Conservation (phyloP, 2,888 invertebrate species). For the Carpatolechia fugitivella region DNA sequence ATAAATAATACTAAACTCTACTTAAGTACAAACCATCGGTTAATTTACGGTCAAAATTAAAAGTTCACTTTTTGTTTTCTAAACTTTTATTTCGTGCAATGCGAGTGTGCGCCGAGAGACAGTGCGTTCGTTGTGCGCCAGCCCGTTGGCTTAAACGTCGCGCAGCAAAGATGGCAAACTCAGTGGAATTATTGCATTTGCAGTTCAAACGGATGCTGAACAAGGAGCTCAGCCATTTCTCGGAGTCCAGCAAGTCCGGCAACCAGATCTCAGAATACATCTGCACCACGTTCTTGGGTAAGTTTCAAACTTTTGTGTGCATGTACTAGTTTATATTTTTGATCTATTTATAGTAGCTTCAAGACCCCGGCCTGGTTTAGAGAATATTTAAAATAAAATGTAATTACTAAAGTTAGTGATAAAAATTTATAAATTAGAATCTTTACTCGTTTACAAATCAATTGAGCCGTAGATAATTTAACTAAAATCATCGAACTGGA, state of each 20-base stretch:
- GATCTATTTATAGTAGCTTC: background rate
- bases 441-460: background rate
- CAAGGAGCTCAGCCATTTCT: conserved; percentile 99
- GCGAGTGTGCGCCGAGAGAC: conserved; percentile 71
- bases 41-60: conserved; percentile 2
- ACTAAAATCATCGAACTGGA: conserved; percentile 3
- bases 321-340: background rate
- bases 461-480: background rate
- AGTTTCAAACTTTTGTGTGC: conserved; percentile 53
- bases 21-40: conserved; percentile 13
- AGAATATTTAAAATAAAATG: no score
- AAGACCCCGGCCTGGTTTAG: background rate
- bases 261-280: conserved; percentile 99
- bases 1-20: background rate
- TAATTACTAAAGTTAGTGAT: no score
- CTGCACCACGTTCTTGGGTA: conserved; percentile 99
- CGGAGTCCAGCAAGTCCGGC: conserved; percentile 98
- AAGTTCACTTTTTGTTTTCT: conserved; percentile 25
- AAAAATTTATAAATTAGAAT: no score
- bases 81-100: conserved; percentile 50
- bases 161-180: conserved; percentile 61
- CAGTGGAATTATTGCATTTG: conserved; percentile 69
- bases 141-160: conserved; percentile 62
- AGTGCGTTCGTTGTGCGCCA: conserved; percentile 56
- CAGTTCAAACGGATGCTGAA: conserved; percentile 99